These are phyloP conservation scores for Ploceus nigricollis DNA, from an alignment of 2,113 vertebrate genomes.

Conservation along the genomic window DNA sequence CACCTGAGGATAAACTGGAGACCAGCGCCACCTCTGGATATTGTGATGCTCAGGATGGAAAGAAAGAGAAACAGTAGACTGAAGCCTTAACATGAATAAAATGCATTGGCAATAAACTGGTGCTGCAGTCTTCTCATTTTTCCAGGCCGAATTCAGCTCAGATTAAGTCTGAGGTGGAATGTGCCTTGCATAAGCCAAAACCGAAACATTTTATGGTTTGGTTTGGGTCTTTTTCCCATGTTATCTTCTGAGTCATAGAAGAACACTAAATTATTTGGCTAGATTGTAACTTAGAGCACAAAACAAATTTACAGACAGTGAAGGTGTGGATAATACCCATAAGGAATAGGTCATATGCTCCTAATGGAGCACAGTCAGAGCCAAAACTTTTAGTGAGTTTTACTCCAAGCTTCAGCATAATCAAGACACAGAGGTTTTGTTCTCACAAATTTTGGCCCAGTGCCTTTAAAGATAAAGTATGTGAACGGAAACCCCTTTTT, in stretches of 20 bases:
- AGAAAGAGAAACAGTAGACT: background rate
- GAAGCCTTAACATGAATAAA: background rate
- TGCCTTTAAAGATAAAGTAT: background rate
- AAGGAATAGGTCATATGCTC: background rate
- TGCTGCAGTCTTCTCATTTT: background rate
- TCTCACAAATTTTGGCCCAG: background rate
- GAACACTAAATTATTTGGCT: background rate
- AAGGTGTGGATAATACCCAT: background rate
- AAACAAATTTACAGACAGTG: background rate
- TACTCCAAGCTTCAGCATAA: background rate
- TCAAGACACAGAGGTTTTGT: background rate
- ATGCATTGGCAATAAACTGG: background rate
- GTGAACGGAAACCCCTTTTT: background rate
- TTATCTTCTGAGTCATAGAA: background rate
- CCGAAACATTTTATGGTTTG: fast-evolving
- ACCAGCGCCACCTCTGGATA: background rate
- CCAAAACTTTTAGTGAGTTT: background rate
- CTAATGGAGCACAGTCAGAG: background rate
- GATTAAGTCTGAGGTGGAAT: background rate
- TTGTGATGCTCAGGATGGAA: background rate
- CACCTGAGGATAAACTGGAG: background rate
- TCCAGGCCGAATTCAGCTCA: background rate
- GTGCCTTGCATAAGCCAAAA: background rate
- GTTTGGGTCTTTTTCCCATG: background rate
- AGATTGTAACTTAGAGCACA: background rate